A percentile compares a stretch with the other conserved stretches of the same genome.
phyloP scores from a whole-genome alignment of 1,140 invertebrate species.

The Drosophila ficusphila region DNA sequence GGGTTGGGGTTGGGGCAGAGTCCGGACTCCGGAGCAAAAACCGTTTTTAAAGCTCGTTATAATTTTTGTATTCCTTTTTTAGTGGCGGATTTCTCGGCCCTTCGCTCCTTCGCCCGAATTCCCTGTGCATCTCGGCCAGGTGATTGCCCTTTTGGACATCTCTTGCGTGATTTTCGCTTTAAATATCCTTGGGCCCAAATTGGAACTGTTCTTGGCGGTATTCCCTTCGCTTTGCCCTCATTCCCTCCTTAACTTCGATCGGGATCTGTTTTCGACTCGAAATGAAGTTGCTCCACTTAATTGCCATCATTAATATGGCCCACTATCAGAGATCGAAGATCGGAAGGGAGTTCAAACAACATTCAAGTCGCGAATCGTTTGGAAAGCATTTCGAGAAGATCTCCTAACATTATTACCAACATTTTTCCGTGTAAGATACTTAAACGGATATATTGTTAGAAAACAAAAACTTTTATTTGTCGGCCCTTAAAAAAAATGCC shows the following conservation, averaged over 20 bases:
- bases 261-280: slow-evolving; percentile 14
- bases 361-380: neutral
- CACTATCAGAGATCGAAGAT: slow-evolving; percentile 7
- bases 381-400: neutral
- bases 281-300: slow-evolving; percentile 68
- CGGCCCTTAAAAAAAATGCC: neutral
- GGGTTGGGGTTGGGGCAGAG: neutral
- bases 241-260: slow-evolving; percentile 21
- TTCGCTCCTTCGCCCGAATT: neutral
- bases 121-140: slow-evolving; percentile 19
- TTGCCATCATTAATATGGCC: slow-evolving; percentile 54
- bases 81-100: slow-evolving; percentile 19
- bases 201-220: slow-evolving; percentile 44
- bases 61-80: slow-evolving; percentile 45
- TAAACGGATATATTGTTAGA: no score
- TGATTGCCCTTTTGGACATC: slow-evolving; percentile 64
- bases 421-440: no score
- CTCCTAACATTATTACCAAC: no score
- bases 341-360: neutral
- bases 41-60: slow-evolving; percentile 74
- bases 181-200: slow-evolving; percentile 62
- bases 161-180: slow-evolving; percentile 45
- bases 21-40: slow-evolving; percentile 24
- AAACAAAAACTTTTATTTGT: neutral
- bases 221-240: neutral